phyloP scores from a whole-genome alignment of 2,797 vertebrate genomes.

The Prunella strophiata region DNA sequence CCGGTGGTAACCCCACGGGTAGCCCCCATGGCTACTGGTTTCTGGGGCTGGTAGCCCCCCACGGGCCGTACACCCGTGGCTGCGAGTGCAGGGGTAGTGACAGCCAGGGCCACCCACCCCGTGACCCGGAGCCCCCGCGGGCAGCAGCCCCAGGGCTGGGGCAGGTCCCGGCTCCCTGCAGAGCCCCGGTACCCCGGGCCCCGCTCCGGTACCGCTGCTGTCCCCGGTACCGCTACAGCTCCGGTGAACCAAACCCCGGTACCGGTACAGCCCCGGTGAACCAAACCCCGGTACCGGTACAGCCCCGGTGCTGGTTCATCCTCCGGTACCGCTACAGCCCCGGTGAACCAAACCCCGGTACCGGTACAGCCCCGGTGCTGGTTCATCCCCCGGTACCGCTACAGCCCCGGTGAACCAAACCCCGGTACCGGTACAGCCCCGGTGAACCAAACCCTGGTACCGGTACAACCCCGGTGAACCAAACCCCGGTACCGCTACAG shows the following conservation, averaged over 20 bases:
- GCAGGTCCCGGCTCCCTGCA: neutral
- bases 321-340: neutral
- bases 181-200: neutral
- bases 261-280: too few relatives aligned
- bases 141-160: neutral
- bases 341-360: neutral
- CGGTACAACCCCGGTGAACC: neutral
- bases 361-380: neutral
- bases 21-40: neutral
- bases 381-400: neutral
- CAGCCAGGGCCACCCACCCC: too few relatives aligned
- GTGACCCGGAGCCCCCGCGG: neutral
- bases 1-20: rapidly evolving
- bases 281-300: neutral
- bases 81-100: rapidly evolving
- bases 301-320: neutral
- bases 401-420: neutral
- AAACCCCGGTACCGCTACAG: neutral
- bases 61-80: rapidly evolving
- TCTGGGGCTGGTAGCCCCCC: neutral
- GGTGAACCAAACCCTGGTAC: too few relatives aligned
- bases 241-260: neutral
- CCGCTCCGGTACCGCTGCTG: neutral
- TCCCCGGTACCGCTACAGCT: neutral
- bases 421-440: too few relatives aligned